Percentiles rank a stretch among this genome's conserved stretches.
These are phyloP conservation scores for Tragulus kanchil DNA, from an alignment of 2,113 vertebrate genomes.

Conservation along the genomic window DNA sequence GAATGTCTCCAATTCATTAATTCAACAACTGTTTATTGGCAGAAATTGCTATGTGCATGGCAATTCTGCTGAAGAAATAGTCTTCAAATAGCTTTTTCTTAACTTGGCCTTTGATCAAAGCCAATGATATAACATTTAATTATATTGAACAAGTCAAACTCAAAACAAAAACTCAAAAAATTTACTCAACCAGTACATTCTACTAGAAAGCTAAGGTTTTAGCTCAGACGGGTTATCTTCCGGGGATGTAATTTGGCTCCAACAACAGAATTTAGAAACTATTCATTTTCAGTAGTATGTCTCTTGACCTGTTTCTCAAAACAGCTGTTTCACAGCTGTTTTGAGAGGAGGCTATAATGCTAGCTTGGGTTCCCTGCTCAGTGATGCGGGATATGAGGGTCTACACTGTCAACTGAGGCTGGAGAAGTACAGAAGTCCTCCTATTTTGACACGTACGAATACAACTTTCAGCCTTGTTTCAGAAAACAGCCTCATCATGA, in stretches of 20 bases:
- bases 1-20: neutral
- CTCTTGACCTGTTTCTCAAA: neutral
- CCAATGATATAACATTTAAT: constrained; percentile 40
- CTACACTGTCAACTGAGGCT: constrained; percentile 36
- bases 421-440: constrained; percentile 14
- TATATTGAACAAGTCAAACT: neutral
- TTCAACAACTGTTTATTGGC: neutral
- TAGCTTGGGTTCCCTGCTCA: neutral
- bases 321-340: neutral
- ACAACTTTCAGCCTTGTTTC: constrained; percentile 35
- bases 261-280: neutral
- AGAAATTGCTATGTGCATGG: neutral
- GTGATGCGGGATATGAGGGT: neutral
- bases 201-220: constrained; percentile 19
- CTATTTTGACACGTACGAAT: constrained; percentile 61
- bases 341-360: neutral
- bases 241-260: neutral
- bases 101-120: constrained; percentile 15
- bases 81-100: constrained; percentile 38
- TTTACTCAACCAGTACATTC: neutral
- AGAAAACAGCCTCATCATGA: neutral
- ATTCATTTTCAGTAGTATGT: neutral
- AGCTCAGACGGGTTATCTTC: neutral
- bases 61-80: constrained; percentile 29
- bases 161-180: neutral